Conservation (phyloP, 30 jellyfish, hydroid and myxozoan genomes). For the Clytia hemisphaerica region DNA sequence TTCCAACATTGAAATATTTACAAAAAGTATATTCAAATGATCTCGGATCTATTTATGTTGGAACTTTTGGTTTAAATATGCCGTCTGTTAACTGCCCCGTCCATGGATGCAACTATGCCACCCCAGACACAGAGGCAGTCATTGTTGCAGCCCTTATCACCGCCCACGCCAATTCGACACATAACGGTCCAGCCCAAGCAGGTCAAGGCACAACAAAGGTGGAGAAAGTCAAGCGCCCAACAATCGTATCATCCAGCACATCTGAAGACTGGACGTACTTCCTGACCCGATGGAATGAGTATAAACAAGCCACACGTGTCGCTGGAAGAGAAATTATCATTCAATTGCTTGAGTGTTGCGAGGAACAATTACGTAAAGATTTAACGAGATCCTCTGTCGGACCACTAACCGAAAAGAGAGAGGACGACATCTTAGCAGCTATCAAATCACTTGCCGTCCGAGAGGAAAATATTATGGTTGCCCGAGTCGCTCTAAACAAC, state of each 20-base stretch:
- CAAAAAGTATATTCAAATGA: too few relatives aligned
- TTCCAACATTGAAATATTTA: too few relatives aligned
- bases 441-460: conserved; percentile 13
- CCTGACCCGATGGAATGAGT: conserved; percentile 35
- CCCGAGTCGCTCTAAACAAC: conserved; percentile 15
- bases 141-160: conserved; percentile 12
- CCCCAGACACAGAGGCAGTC: conserved; percentile 20
- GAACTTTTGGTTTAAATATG: background rate
- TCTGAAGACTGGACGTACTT: conserved; percentile 49
- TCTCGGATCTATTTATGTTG: conserved; percentile 10
- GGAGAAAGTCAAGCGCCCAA: conserved; percentile 37
- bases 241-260: conserved; percentile 13
- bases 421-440: conserved; percentile 9
- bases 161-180: background rate
- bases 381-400: conserved; percentile 32
- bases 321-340: conserved; percentile 21
- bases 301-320: conserved; percentile 17
- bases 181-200: background rate
- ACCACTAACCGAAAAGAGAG: conserved; percentile 14
- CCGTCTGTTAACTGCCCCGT: conserved; percentile 22
- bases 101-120: conserved; percentile 6
- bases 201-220: conserved; percentile 13
- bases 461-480: conserved; percentile 25
- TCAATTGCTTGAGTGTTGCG: conserved; percentile 38
- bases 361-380: conserved; percentile 27